Percentiles rank a stretch among this genome's conserved stretches.
phyloP scores from a whole-genome alignment of 2,888 invertebrate genomes.

The Drosophila subsilvestris region DNA sequence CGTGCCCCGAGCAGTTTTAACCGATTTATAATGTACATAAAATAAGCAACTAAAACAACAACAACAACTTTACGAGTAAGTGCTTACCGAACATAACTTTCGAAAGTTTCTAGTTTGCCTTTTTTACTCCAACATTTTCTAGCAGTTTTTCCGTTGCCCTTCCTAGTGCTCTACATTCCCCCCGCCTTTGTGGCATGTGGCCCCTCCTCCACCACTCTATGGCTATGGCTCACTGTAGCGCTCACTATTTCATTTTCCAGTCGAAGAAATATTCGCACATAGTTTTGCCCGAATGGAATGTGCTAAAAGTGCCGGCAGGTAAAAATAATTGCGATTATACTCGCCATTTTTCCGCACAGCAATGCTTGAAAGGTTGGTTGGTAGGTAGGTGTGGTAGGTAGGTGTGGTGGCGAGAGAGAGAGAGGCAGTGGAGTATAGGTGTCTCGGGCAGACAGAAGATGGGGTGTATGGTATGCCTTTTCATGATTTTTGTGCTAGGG shows the following conservation, averaged over 20 bases:
- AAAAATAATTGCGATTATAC: slow-evolving; percentile 58
- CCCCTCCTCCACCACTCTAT: not conserved
- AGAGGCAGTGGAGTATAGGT: not conserved
- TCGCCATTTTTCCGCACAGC: slow-evolving; percentile 26
- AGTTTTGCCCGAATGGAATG: slow-evolving; percentile 39
- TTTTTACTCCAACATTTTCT: slow-evolving; percentile 5
- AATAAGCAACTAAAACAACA: not conserved
- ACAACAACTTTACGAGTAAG: slow-evolving; percentile 1
- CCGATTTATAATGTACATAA: not conserved
- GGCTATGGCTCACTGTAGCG: not conserved
- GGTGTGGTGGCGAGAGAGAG: too few species aligned
- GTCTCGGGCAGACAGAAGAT: slow-evolving; percentile 4
- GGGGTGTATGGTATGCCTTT: slow-evolving; percentile 19
- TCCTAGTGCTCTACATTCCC: not conserved
- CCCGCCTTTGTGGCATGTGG: not conserved
- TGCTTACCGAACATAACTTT: not conserved
- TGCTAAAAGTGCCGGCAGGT: slow-evolving; percentile 50
- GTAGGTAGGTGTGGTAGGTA: too few species aligned
- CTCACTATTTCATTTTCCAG: slow-evolving; percentile 33
- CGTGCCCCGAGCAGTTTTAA: not conserved
- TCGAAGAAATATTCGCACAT: slow-evolving; percentile 51
- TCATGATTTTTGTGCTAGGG: not conserved
- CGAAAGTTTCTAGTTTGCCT: not conserved
- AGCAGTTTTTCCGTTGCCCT: not conserved
- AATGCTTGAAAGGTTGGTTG: slow-evolving; percentile 7